Evolutionary conservation across 1,140 invertebrate species (phyloP).

Genomic region (Drosophila yakuba): DNA sequence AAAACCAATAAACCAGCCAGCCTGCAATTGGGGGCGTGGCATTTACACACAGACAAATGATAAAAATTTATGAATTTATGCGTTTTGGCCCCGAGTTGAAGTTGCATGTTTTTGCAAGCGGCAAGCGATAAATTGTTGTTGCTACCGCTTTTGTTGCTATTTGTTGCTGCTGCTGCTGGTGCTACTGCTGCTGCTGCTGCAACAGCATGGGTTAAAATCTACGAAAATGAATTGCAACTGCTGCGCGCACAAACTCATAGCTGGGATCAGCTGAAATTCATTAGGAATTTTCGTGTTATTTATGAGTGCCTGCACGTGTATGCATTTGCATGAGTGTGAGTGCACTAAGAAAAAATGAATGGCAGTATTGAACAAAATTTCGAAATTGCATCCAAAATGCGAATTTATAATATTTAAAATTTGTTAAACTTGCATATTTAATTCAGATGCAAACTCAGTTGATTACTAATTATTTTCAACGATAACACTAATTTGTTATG

Average conservation of each 20-base stretch:
- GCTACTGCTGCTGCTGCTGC: constrained; percentile 19
- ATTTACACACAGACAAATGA: constrained; percentile 68
- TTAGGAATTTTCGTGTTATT: constrained; percentile 82
- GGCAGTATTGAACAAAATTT: too few species aligned
- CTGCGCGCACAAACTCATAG: constrained; percentile 61
- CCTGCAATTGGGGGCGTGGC: constrained; percentile 36
- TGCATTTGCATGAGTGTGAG: constrained; percentile 20
- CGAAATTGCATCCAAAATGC: too few species aligned
- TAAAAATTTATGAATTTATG: constrained; percentile 84
- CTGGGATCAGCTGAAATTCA: constrained; percentile 82
- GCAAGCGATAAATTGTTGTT: constrained; percentile 73
- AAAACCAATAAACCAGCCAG: constrained; percentile 80
- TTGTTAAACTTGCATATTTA: too few species aligned
- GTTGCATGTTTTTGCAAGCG: constrained; percentile 66
- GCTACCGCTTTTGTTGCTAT: constrained; percentile 20
- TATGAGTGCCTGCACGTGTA: constrained; percentile 59
- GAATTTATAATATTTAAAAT: too few species aligned
- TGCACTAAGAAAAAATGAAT: constrained; percentile 4
- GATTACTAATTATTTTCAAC: too few species aligned
- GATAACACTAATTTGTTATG: too few species aligned
- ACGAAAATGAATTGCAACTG: constrained; percentile 79
- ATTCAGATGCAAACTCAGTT: too few species aligned
- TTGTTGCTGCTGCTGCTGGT: constrained; percentile 12
- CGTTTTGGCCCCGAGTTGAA: constrained; percentile 75
- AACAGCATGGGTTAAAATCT: constrained; percentile 68